phyloP scores from a whole-genome alignment of 2,113 vertebrate species.

The Catharus bicknelli region DNA sequence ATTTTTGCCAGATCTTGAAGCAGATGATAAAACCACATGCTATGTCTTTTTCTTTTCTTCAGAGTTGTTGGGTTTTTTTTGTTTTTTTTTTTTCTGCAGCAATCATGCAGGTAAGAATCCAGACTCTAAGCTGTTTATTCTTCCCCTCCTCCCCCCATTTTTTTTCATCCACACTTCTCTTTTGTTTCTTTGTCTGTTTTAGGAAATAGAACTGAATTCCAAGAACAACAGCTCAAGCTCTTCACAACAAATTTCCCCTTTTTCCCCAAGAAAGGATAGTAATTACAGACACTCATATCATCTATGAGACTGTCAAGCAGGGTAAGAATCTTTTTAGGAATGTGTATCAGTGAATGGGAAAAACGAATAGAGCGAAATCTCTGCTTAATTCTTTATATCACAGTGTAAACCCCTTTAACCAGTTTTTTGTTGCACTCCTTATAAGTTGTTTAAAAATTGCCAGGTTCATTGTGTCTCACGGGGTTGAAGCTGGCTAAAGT shows the following conservation, averaged over 20 bases:
- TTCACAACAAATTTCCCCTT: neutral
- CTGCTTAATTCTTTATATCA: neutral
- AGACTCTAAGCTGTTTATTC: neutral
- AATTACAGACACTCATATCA: neutral
- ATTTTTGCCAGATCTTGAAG: neutral
- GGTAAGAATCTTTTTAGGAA: neutral
- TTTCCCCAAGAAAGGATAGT: neutral
- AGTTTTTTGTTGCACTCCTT: neutral
- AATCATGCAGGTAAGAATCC: neutral
- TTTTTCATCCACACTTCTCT: fast-evolving
- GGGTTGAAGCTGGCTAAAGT: neutral
- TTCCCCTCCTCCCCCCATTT: fast-evolving
- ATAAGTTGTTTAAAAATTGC: neutral
- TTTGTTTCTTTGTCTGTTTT: neutral
- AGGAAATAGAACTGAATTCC: neutral
- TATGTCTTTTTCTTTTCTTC: neutral
- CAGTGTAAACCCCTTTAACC: fast-evolving
- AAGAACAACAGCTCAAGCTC: neutral
- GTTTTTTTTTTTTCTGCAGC: neutral
- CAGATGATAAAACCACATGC: neutral
- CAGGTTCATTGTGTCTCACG: neutral
- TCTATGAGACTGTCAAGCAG: neutral
- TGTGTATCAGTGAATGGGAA: neutral
- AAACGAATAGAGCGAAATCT: neutral
- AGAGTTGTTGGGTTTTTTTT: too few relatives aligned